Conservation (phyloP, 2,888 invertebrate genomes). For the Timandra comae region DNA sequence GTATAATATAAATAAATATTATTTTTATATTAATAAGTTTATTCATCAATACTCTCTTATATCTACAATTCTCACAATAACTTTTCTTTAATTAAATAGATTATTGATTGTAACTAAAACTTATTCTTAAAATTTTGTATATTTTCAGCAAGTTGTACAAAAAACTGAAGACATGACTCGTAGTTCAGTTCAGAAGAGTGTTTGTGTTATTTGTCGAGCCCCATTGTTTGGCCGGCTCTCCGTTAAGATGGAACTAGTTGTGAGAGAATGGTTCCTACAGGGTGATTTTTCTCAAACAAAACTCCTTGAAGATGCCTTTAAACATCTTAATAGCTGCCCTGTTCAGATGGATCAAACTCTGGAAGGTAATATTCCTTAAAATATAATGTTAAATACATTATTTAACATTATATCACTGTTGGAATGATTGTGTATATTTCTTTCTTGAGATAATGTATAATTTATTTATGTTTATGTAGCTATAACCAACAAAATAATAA, state of each 20-base stretch:
- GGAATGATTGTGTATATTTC: too few relatives aligned
- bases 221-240: slow-evolving; percentile 97
- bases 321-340: slow-evolving; percentile 92
- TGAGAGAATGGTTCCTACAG: slow-evolving; percentile 97
- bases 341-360: slow-evolving; percentile 66
- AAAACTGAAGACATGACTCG: slow-evolving; percentile 97
- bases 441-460: too few relatives aligned
- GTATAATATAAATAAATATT: slow-evolving; percentile 71
- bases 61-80: too few relatives aligned
- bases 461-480: too few relatives aligned
- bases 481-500: too few relatives aligned
- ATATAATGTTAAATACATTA: too few relatives aligned
- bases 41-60: too few relatives aligned
- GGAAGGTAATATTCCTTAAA: too few relatives aligned
- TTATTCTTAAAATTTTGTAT: too few relatives aligned
- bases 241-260: slow-evolving; percentile 96
- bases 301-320: slow-evolving; percentile 92
- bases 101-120: too few relatives aligned
- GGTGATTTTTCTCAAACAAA: slow-evolving; percentile 94
- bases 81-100: too few relatives aligned
- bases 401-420: too few relatives aligned
- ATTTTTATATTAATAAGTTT: slow-evolving; percentile 2
- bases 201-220: slow-evolving; percentile 92
- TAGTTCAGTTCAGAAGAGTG: slow-evolving; percentile 98
- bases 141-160: slow-evolving; percentile 90